A percentile compares a stretch with the other conserved stretches of the same genome.
These are phyloP conservation scores for Batillaria attramentaria DNA, from an alignment of 1,140 invertebrate species.

Conservation along the genomic window DNA sequence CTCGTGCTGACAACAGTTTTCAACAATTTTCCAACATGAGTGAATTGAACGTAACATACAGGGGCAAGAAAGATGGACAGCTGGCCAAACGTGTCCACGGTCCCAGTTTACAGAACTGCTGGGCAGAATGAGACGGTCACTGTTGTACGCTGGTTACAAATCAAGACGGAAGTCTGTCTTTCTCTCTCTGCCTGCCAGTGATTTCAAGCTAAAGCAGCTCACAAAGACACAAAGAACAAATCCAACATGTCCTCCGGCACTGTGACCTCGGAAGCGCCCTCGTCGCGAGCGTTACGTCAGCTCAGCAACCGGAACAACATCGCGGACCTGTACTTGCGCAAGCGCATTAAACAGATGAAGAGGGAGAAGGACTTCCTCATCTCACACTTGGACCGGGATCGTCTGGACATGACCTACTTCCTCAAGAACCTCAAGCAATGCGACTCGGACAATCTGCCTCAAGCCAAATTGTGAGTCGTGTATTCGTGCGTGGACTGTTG, in stretches of 20 bases:
- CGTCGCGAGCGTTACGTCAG: constrained; percentile 39
- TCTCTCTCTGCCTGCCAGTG: too few relatives aligned
- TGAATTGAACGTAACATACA: too few relatives aligned
- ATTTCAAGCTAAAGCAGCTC: constrained; percentile 72
- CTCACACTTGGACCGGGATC: constrained; percentile 45
- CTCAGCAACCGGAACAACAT: constrained; percentile 54
- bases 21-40: too few relatives aligned
- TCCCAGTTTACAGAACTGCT: too few relatives aligned
- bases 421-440: constrained; percentile 41
- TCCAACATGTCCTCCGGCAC: constrained; percentile 13
- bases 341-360: constrained; percentile 42
- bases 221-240: constrained; percentile 76
- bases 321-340: constrained; percentile 44
- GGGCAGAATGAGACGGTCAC: too few relatives aligned
- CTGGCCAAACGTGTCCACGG: too few relatives aligned
- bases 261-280: constrained; percentile 30
- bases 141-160: too few relatives aligned
- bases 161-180: too few relatives aligned
- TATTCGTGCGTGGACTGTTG: too few relatives aligned
- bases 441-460: constrained; percentile 46
- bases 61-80: too few relatives aligned
- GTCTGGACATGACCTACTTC: constrained; percentile 44
- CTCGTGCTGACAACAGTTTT: too few relatives aligned
- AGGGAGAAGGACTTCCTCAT: constrained; percentile 48
- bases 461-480: constrained; percentile 20